Base-by-base conservation (phyloP, 2,888 invertebrate genomes). In the Sesamia inferens region DNA sequence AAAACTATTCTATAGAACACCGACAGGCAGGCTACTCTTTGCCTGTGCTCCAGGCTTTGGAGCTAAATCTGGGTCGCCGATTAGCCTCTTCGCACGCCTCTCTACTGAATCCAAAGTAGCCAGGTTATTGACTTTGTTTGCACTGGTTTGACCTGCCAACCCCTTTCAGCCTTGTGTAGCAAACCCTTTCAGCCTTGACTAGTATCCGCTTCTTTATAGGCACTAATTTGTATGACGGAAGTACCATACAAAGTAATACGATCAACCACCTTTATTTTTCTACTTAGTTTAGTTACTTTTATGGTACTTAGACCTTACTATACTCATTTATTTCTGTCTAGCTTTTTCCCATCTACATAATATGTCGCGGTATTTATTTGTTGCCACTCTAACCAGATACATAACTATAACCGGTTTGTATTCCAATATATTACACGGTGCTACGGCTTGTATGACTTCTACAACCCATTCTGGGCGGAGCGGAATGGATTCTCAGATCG, bases 161-260 rank as follows among this genome's bases (percentile, higher is more conserved):
- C 39, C 39, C 39, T 68, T 68, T 39, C 68, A 67, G n/a, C 16
- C 22, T 67, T 48, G 11, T 11, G 31, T 51, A 66, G 6, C 16
- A 51, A 16, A 22, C 39, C 39, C 39, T 68, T 68, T 39, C 68
- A 67, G n/a, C 16, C 22, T 67, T 48, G 68, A 19, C 13, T 22
- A 8, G 16, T 22, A 39, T 48, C 16, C 22, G 16, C 19, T 54
- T 24, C n/a, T 51, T 42, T 68, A 54, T 24, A 19, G 16, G 42
- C 2, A 14, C 19, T 54, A 51, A 16, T 31, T 59, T 19, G 2
- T 59, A 31, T 58, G 31, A 55, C 55, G 55, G 13, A 11, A 55
- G 24, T 58, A 19, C 24, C 24, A 24, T 59, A 59, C 59, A 59
- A 19, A 31, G 19, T 55, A 55, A 22, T 13, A 22, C 5, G 22